Base-by-base conservation (phyloP, 2,888 invertebrate species). In the Proisotoma minuta region DNA sequence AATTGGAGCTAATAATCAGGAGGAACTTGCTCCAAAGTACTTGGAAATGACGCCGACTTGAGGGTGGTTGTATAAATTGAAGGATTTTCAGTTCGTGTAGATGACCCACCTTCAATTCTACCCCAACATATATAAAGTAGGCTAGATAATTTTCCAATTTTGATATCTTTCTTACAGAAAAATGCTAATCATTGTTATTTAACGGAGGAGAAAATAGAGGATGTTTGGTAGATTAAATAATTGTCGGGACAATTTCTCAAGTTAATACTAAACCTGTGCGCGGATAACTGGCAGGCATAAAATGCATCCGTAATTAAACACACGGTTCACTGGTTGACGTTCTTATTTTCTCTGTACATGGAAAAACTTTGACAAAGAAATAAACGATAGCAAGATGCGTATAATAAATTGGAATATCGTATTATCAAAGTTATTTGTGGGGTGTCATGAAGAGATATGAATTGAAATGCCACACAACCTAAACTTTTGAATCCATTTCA, bases 131-230 rank as follows among this genome's bases (percentile, higher is more conserved):
- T 43, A 18, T 4, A 43, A n/a, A 43, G 18, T 43, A 10, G 34
- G 8, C 8, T 34, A 34, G 23, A 49, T 8, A 22, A 52, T 12
- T 18, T 18, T 52, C 52, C 39, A 34, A 22, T 20, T 34, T 54
- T 34, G 39, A 54, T 54, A 54, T 54, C 22, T 54, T 12, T 34
- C 28, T 29, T 29, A 3, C 8, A 34, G 52, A 60, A 59, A 59
- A 59, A 23, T 52, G 52, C 59, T 43, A 52, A 59, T 52, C 59
- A 52, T 53, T 18, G 18, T 50, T 50, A 50, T 18, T 60, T 47
- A 54, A 60, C 52, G 54, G 54, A 48, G 60, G 53, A 29, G 53
- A 48, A 54, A 60, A 60, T 60, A 54, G 60, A 54, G 60, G 60
- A 60, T 54, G 60, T 54, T 40, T 39, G 60, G 54, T 23, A 27